Evolutionary conservation across 2,888 invertebrate species (phyloP).

Genomic region (Nephrotoma appendiculata): DNA sequence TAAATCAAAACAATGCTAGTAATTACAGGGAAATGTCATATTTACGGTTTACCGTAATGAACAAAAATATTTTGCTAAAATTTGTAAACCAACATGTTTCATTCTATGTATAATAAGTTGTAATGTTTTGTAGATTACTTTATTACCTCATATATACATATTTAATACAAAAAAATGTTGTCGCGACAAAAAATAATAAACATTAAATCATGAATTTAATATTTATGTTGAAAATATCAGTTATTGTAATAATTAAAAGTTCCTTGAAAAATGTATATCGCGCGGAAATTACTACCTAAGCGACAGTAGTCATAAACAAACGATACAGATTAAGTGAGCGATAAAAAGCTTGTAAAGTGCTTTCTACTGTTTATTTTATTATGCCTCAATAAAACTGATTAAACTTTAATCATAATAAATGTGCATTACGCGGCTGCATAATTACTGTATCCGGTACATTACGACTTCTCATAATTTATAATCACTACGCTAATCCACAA

Average conservation of each 20-base stretch:
- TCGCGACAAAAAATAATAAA: not conserved
- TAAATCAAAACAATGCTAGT: too few species aligned
- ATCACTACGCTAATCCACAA: not conserved
- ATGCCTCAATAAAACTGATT: not conserved
- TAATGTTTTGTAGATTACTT: not conserved
- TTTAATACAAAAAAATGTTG: not conserved
- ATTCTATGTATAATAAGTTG: not conserved
- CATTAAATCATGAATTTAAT: not conserved
- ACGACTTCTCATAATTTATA: not conserved
- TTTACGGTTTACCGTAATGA: not conserved
- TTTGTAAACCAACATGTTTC: not conserved
- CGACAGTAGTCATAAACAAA: not conserved
- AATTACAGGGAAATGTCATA: not conserved
- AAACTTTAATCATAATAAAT: not conserved
- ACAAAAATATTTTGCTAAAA: not conserved
- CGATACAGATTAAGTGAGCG: not conserved
- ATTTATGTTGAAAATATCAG: not conserved
- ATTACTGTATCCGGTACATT: not conserved
- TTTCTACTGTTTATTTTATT: not conserved
- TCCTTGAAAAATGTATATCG: not conserved
- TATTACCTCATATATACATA: not conserved
- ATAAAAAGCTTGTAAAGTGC: not conserved
- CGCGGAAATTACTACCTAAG: not conserved
- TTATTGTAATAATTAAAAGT: not conserved
- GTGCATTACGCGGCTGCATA: not conserved